Percentiles rank a stretch among this genome's conserved stretches.
phyloP scores from a whole-genome alignment of 2,797 vertebrate genomes.

The Lagodon rhomboides region DNA sequence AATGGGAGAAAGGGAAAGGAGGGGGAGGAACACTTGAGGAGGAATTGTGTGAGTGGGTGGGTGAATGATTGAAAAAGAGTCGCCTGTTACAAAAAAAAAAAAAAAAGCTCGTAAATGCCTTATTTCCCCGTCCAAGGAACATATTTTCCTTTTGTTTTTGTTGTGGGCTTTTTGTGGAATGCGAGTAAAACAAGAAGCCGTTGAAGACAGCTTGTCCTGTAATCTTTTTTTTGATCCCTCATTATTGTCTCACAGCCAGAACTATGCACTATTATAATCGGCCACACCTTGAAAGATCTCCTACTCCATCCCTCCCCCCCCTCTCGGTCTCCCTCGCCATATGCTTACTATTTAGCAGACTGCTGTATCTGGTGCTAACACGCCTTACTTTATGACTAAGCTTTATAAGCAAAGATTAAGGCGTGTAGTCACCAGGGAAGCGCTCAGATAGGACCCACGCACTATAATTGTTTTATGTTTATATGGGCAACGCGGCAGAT shows the following conservation, averaged over 20 bases:
- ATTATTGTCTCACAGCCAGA: slow-evolving; percentile 8
- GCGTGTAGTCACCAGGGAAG: slow-evolving; percentile 78
- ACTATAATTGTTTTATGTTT: slow-evolving; percentile 59
- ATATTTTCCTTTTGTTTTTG: slow-evolving; percentile 62
- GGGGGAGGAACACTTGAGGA: slow-evolving; percentile 45
- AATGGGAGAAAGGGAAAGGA: slow-evolving; percentile 54
- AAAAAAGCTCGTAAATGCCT: slow-evolving; percentile 49
- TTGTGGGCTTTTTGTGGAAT: slow-evolving; percentile 50
- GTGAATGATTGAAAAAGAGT: slow-evolving; percentile 52
- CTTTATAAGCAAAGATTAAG: slow-evolving; percentile 83
- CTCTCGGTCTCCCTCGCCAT: slow-evolving; percentile 44
- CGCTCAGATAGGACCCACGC: slow-evolving; percentile 62
- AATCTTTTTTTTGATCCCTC: slow-evolving; percentile 26
- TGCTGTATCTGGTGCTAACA: slow-evolving; percentile 78
- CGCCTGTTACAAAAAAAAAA: slow-evolving; percentile 38
- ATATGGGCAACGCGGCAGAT: slow-evolving; percentile 44
- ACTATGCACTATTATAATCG: slow-evolving; percentile 35
- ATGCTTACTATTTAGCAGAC: slow-evolving; percentile 78
- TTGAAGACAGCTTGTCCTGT: slow-evolving; percentile 12
- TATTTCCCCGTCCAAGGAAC: slow-evolving; percentile 39
- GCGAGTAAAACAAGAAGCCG: slow-evolving; percentile 44
- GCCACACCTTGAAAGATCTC: slow-evolving; percentile 61
- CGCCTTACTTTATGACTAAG: slow-evolving; percentile 84
- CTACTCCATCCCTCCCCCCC: slow-evolving; percentile 5
- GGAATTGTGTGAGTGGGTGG: slow-evolving; percentile 55